These are phyloP conservation scores for Lycocorax pyrrhopterus DNA, from an alignment of 2,113 vertebrate genomes.

Conservation along the genomic window DNA sequence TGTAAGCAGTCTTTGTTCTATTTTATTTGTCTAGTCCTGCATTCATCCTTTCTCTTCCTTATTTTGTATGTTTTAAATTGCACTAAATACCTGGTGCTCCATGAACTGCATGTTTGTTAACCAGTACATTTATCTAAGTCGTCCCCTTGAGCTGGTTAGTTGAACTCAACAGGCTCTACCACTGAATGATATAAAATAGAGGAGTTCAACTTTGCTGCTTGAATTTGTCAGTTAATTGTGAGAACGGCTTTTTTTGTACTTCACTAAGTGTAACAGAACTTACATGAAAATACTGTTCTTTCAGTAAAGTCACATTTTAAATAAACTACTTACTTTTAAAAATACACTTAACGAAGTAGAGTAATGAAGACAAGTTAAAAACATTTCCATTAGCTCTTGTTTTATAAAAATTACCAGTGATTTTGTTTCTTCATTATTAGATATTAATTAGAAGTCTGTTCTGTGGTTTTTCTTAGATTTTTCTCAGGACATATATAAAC, in stretches of 20 bases:
- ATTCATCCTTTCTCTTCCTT: background rate
- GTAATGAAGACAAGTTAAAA: background rate
- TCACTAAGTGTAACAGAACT: background rate
- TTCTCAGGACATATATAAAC: background rate
- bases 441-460: background rate
- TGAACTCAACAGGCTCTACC: background rate
- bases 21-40: background rate
- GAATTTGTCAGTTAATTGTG: background rate
- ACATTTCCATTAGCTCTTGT: background rate
- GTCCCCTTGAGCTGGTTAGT: background rate
- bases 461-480: background rate
- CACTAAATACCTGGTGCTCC: background rate
- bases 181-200: background rate
- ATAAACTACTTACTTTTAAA: background rate
- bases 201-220: background rate
- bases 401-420: background rate
- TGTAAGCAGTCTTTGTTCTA: background rate
- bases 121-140: background rate
- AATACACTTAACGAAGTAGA: background rate
- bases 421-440: background rate
- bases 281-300: background rate
- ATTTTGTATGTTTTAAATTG: background rate
- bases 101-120: background rate
- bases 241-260: background rate
- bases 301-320: background rate